Evolutionary conservation across 1,140 invertebrate genomes (phyloP).

Genomic region (Hyles vespertilio): DNA sequence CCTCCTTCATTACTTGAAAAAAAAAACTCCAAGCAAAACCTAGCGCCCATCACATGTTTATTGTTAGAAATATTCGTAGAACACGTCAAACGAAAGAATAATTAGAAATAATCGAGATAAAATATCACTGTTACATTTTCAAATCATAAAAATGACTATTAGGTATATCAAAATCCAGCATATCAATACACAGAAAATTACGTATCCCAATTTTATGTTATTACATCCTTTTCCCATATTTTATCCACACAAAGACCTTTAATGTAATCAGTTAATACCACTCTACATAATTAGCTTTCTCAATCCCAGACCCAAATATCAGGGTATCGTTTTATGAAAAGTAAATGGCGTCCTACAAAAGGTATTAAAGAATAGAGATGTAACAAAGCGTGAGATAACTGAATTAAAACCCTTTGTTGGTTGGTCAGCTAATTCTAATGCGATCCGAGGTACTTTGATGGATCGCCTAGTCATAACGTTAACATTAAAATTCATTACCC

Average conservation of each 20-base stretch:
- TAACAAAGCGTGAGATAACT: constrained; percentile 55
- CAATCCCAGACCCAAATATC: constrained; percentile 31
- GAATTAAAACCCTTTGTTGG: constrained; percentile 64
- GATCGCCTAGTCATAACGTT: constrained; percentile 40
- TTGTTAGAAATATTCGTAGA: background rate
- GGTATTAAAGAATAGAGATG: constrained; percentile 45
- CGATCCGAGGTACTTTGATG: constrained; percentile 39
- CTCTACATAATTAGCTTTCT: background rate
- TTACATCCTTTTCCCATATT: background rate
- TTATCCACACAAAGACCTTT: background rate
- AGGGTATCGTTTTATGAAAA: constrained; percentile 45
- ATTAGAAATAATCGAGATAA: background rate
- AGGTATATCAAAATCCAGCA: too few relatives aligned
- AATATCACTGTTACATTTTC: background rate
- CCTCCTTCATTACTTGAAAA: too few relatives aligned
- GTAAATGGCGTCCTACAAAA: constrained; percentile 50
- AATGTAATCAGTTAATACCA: constrained; percentile 3
- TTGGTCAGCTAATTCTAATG: constrained; percentile 46
- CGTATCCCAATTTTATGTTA: too few relatives aligned
- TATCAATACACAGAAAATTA: too few relatives aligned
- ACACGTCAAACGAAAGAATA: background rate
- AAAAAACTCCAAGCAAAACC: too few relatives aligned
- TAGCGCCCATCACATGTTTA: background rate
- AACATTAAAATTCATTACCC: constrained; percentile 25
- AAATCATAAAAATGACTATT: too few relatives aligned